These are phyloP conservation scores for Urocynchramus pylzowi DNA, from an alignment of 2,113 vertebrate species.

Conservation along the genomic window DNA sequence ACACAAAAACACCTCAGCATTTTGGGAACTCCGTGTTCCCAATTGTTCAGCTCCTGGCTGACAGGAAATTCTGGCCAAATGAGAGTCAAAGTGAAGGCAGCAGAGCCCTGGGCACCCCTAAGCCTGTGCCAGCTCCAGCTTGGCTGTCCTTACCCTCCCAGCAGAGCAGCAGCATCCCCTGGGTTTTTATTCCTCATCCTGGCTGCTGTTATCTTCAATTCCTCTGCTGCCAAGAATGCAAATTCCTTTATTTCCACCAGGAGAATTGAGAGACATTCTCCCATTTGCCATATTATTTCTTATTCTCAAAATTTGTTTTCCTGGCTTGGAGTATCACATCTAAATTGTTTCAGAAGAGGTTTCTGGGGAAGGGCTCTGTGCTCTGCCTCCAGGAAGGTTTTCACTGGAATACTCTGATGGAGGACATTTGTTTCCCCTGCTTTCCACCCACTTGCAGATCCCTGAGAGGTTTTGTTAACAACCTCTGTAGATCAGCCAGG, in stretches of 20 bases:
- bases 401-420: neutral
- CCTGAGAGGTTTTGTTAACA: neutral
- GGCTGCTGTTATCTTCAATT: neutral
- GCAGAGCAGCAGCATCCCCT: neutral
- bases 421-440: neutral
- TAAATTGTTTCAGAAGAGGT: neutral
- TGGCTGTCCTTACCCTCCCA: neutral
- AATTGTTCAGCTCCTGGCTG: neutral
- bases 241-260: neutral
- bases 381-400: neutral
- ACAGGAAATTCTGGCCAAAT: neutral
- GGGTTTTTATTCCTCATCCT: neutral
- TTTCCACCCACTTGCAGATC: neutral
- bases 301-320: neutral
- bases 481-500: neutral
- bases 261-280: neutral
- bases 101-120: neutral
- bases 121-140: neutral
- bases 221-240: neutral
- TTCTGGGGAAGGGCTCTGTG: neutral
- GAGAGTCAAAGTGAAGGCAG: neutral
- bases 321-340: neutral
- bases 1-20: neutral
- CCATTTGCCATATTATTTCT: neutral
- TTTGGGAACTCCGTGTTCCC: neutral